Evolutionary conservation across 2,797 vertebrate genomes (phyloP).

Genomic region (Anomalospiza imberbis): DNA sequence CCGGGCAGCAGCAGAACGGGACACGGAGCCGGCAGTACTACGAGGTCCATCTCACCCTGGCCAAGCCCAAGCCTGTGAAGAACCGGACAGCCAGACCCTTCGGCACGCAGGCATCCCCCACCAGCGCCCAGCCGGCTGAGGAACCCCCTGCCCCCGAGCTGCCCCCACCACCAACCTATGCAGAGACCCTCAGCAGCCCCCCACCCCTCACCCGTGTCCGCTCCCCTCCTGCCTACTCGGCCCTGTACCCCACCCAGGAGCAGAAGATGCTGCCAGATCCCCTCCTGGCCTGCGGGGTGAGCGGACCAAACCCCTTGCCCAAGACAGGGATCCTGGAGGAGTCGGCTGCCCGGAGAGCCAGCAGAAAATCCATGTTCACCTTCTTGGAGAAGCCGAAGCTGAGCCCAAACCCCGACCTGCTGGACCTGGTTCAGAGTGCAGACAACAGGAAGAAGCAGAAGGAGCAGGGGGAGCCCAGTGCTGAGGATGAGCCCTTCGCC

Average conservation of each 20-base stretch:
- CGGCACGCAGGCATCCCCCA: conserved; percentile 65
- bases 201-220: conserved; percentile 73
- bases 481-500: conserved; percentile 89
- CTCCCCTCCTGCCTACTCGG: conserved; percentile 75
- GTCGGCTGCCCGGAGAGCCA: conserved; percentile 72
- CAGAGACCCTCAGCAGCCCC: conserved; percentile 77
- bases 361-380: conserved; percentile 95
- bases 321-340: conserved; percentile 92
- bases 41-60: conserved; percentile 78
- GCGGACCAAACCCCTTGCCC: conserved; percentile 40
- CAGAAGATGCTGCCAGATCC: conserved; percentile 74
- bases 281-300: conserved; percentile 42
- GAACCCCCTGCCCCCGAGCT: conserved; percentile 64
- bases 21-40: conserved; percentile 70
- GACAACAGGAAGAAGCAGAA: conserved; percentile 87
- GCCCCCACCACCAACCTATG: conserved; percentile 82
- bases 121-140: background rate
- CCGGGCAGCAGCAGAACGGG: conserved; percentile 65
- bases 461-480: conserved; percentile 75
- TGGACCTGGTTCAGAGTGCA: conserved; percentile 89
- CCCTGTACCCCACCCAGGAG: conserved; percentile 74
- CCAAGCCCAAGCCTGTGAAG: conserved; percentile 77
- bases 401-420: conserved; percentile 91
- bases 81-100: conserved; percentile 94
- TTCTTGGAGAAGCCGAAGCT: conserved; percentile 93